Conservation (phyloP, 2,797 vertebrate species). For the Pseudochirops cupreus region DNA sequence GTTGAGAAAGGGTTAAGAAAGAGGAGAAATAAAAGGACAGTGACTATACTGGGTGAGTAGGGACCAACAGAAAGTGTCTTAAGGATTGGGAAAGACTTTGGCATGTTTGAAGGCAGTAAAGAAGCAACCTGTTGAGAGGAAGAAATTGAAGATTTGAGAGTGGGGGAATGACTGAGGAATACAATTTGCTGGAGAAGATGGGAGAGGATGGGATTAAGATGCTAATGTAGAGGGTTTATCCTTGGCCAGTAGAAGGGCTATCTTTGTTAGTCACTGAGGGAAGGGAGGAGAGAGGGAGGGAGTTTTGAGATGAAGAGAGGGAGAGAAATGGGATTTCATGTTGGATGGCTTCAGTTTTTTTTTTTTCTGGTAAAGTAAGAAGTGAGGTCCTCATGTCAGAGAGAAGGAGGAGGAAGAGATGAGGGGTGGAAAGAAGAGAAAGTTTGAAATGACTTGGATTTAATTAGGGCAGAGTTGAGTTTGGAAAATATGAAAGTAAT, state of each 20-base stretch:
- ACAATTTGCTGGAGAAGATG: no score
- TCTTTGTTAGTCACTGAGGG: neutral
- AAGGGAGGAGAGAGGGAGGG: neutral
- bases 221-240: neutral
- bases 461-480: neutral
- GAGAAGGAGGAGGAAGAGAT: no score
- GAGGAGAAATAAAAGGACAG: neutral
- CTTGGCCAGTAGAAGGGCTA: neutral
- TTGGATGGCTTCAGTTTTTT: no score
- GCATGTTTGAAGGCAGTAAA: no score
- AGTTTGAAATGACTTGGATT: neutral
- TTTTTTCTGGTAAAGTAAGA: no score
- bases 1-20: neutral
- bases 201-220: neutral
- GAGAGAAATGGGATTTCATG: no score
- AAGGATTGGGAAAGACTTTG: no score
- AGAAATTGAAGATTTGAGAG: neutral
- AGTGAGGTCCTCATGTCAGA: no score
- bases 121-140: neutral
- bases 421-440: no score
- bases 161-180: neutral
- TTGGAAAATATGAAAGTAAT: neutral
- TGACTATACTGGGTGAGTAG: neutral
- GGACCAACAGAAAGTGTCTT: neutral
- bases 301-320: no score